These are phyloP conservation scores for Cheilosia pagana DNA, from an alignment of 2,888 invertebrate species.

Conservation along the genomic window DNA sequence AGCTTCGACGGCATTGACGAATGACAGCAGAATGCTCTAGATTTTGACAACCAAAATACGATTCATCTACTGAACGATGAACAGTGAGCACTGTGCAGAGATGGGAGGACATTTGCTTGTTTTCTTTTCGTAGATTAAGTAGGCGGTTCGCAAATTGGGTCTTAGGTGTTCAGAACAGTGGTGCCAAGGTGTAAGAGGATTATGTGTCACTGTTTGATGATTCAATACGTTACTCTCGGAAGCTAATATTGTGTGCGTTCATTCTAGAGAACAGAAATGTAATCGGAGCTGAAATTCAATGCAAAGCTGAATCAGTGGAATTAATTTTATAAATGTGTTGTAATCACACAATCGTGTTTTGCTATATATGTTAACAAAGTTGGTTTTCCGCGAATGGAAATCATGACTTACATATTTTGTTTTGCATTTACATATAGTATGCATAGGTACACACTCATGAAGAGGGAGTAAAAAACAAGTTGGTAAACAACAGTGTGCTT, in stretches of 20 bases:
- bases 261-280: constrained; percentile 19
- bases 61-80: background rate
- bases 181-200: constrained; percentile 34
- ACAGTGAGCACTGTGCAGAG: background rate
- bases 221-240: constrained; percentile 23
- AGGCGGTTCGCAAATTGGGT: constrained; percentile 8
- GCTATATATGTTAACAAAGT: constrained; percentile 13
- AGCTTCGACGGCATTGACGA: constrained; percentile 43
- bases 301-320: constrained; percentile 28
- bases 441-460: too few relatives aligned
- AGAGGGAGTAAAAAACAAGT: too few relatives aligned
- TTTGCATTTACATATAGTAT: background rate
- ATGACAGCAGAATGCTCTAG: constrained; percentile 51
- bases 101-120: background rate
- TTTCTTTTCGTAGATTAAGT: background rate
- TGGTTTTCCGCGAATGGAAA: constrained; percentile 8
- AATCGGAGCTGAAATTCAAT: constrained; percentile 39
- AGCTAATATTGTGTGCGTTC: constrained; percentile 3
- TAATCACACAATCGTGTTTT: constrained; percentile 17
- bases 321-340: constrained; percentile 25
- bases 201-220: constrained; percentile 39
- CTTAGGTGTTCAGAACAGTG: constrained; percentile 1
- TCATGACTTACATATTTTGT: constrained; percentile 3
- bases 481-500: too few relatives aligned
- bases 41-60: constrained; percentile 47